These are phyloP conservation scores for Meiosimyza decipiens DNA, from an alignment of 2,888 invertebrate genomes.

Conservation along the genomic window DNA sequence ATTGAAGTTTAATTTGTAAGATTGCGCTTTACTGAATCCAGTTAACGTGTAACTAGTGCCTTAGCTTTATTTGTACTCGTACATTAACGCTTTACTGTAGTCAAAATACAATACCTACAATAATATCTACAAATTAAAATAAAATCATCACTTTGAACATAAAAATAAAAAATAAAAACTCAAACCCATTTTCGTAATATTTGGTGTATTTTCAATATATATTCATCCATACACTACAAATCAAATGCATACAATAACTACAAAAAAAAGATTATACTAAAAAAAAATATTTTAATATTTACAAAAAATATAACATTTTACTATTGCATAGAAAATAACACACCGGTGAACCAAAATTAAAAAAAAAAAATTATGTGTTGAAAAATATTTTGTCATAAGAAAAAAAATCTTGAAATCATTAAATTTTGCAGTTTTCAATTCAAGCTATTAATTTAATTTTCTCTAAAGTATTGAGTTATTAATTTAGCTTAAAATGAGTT, in stretches of 20 bases:
- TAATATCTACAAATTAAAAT: slow-evolving; percentile 1
- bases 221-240: slow-evolving; percentile 23
- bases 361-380: no score
- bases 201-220: no score
- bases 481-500: no score
- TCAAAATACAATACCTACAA: not conserved
- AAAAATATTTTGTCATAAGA: not conserved
- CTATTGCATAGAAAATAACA: not conserved
- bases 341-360: no score
- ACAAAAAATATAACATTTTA: slow-evolving; percentile 21
- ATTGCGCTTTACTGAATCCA: slow-evolving; percentile 34
- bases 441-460: not conserved
- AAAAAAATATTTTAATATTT: slow-evolving; percentile 2
- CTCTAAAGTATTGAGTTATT: no score
- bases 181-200: no score
- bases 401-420: no score
- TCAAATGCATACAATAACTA: slow-evolving; percentile 14
- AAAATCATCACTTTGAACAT: not conserved
- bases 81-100: slow-evolving; percentile 61
- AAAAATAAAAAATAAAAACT: no score
- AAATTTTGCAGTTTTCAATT: slow-evolving; percentile 12
- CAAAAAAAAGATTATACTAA: not conserved
- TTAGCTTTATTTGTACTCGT: slow-evolving; percentile 53
- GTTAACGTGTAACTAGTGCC: slow-evolving; percentile 67
- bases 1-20: slow-evolving; percentile 11